Evolutionary conservation across 2,888 invertebrate genomes (phyloP), one percentile per base, ranked within the genome.

Genomic region (Chloroclysta siterata): DNA sequence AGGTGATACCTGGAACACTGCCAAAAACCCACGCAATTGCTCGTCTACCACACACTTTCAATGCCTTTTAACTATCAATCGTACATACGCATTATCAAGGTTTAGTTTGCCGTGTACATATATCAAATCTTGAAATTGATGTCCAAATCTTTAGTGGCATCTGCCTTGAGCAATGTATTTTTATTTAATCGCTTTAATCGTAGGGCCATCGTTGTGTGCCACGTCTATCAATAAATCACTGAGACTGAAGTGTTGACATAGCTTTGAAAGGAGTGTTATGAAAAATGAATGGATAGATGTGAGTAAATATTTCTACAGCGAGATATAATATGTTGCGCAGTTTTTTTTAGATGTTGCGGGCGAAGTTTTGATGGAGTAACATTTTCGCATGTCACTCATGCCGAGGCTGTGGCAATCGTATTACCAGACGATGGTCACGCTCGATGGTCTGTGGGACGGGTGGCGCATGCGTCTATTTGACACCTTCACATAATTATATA

Each of bases 141-240:
- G 87, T 85, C 88, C 87, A 88, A 89, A 89, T 89, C 89, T 87
- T 81, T 75, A 79, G 77, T 80, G 83, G 84, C 84, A 85, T 87
- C 85, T 86, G 87, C 83, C 83, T 84, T 83, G 83, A 83, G 81
- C 78, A 67, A 81, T 84, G 82, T 85, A 88, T 88, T 87, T 88
- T 88, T 88, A 85, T 83, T 81, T 82, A 81, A 82, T 83, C 83
- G 68, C 76, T 77, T 79, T 77, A 78, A 84, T 78, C 74, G 76
- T 79, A 79, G 79, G 81, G 82, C 78, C 82, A 80, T 78, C 77
- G 71, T 74, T 72, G 68, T 75, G 72, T 77, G 75, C 75, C 76
- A 79, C 78, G 79, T 74, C 73, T 72, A 69, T 68, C 74, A 68
- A 80, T 83, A 79, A 82, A 82, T 81, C 75, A 77, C 57, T 68